Evolutionary conservation across 1,140 invertebrate genomes (phyloP).

Genomic region (Grapholita molesta): DNA sequence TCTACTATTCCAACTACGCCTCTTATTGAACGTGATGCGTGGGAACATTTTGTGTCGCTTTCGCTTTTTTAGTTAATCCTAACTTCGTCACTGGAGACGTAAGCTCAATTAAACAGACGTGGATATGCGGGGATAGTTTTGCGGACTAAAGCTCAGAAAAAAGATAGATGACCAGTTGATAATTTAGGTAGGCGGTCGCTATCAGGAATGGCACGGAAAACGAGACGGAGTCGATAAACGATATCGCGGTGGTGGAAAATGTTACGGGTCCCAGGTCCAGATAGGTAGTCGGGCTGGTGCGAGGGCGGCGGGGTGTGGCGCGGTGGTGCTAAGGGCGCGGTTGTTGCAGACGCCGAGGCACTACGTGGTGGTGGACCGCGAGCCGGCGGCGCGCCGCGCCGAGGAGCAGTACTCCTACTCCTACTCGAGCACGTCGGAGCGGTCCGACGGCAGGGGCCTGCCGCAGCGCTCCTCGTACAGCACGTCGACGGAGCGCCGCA

Average conservation of each 20-base stretch:
- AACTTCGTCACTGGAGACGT: conserved; percentile 8
- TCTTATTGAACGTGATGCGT: conserved; percentile 51
- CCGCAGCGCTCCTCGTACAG: conserved; percentile 82
- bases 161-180: not conserved
- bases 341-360: conserved; percentile 88
- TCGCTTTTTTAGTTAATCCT: conserved; percentile 36
- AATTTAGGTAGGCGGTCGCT: not conserved
- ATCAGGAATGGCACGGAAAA: not conserved
- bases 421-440: conserved; percentile 81
- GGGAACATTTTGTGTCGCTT: conserved; percentile 63
- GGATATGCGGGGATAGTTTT: not conserved
- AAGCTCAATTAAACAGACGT: not conserved
- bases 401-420: conserved; percentile 91
- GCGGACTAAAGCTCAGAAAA: not conserved
- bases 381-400: conserved; percentile 82
- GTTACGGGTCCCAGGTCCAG: not conserved
- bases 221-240: not conserved
- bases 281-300: conserved; percentile 62
- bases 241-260: not conserved
- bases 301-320: conserved; percentile 38
- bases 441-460: conserved; percentile 62
- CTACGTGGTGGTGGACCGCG: conserved; percentile 89
- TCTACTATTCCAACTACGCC: conserved; percentile 77
- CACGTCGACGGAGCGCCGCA: conserved; percentile 83
- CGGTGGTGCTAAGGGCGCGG: conserved; percentile 56